Evolutionary conservation across 1,140 invertebrate genomes (phyloP).

Genomic region (Drosophila miranda): DNA sequence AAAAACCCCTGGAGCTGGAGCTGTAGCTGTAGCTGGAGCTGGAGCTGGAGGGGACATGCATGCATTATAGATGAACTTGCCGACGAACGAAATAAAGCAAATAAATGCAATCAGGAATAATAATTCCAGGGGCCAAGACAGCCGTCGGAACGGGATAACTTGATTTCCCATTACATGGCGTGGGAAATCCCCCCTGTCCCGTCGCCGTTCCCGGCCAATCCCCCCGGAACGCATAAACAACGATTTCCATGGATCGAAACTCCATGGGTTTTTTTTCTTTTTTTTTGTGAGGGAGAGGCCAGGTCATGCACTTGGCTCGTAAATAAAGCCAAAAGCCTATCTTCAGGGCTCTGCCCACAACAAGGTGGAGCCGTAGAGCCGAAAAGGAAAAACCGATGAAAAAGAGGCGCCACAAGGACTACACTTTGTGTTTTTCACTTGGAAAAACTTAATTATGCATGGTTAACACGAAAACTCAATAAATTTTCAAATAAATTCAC

Average conservation of each 20-base stretch:
- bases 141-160: constrained; percentile 49
- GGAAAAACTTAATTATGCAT: constrained; percentile 81
- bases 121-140: constrained; percentile 66
- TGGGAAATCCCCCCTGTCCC: background rate
- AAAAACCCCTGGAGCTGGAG: background rate
- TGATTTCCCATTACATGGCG: constrained; percentile 38
- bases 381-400: constrained; percentile 4
- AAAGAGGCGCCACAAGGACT: background rate
- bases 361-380: constrained; percentile 1
- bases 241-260: constrained; percentile 29
- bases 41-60: constrained; percentile 34
- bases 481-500: constrained; percentile 81
- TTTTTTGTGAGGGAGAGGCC: constrained; percentile 1
- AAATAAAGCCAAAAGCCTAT: constrained; percentile 66
- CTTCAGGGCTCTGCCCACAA: constrained; percentile 51
- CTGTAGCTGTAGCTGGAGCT: background rate
- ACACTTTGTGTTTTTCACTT: constrained; percentile 24
- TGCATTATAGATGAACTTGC: constrained; percentile 77
- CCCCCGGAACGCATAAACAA: constrained; percentile 59
- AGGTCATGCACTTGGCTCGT: constrained; percentile 61
- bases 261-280: background rate
- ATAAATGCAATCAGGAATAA: constrained; percentile 78
- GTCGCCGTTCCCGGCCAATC: background rate
- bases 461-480: constrained; percentile 82
- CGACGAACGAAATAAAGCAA: constrained; percentile 69